phyloP scores from a whole-genome alignment of 2,888 invertebrate genomes.

The Encarsia formosa region DNA sequence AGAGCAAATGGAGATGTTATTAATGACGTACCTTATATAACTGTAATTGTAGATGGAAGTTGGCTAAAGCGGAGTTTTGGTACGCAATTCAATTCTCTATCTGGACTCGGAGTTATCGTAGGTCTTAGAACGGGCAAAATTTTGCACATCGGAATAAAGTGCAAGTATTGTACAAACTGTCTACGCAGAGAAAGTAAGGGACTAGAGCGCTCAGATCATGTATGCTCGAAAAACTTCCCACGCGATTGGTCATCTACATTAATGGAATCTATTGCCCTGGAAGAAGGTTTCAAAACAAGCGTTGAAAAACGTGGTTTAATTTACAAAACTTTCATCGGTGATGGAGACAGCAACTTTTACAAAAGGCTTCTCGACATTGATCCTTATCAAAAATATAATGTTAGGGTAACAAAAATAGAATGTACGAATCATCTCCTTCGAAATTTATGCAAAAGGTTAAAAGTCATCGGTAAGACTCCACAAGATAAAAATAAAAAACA shows the following conservation, averaged over 20 bases:
- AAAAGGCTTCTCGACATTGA: conserved; percentile 24
- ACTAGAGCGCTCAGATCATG: not conserved
- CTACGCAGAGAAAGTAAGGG: not conserved
- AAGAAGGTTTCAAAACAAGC: conserved; percentile 21
- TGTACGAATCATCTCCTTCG: conserved; percentile 25
- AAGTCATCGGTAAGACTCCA: not conserved
- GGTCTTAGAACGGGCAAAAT: not conserved
- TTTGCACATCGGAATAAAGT: not conserved
- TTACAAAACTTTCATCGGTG: conserved; percentile 21
- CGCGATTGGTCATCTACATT: not conserved
- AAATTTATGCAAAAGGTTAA: conserved; percentile 12
- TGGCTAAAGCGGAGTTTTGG: not conserved
- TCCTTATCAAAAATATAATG: conserved; percentile 15
- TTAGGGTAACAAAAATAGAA: conserved; percentile 21
- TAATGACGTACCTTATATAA: not conserved
- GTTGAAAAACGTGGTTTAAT: conserved; percentile 23
- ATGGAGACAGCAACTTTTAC: conserved; percentile 42
- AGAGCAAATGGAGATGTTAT: not conserved
- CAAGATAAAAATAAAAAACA: not conserved
- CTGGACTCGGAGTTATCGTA: not conserved
- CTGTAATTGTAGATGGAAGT: not conserved
- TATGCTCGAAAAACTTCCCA: not conserved
- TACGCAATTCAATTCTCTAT: not conserved
- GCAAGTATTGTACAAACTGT: not conserved
- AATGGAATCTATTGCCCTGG: conserved; percentile 23